These are phyloP conservation scores for Helobdella robusta DNA, from an alignment of 2,888 invertebrate species.

Conservation along the genomic window DNA sequence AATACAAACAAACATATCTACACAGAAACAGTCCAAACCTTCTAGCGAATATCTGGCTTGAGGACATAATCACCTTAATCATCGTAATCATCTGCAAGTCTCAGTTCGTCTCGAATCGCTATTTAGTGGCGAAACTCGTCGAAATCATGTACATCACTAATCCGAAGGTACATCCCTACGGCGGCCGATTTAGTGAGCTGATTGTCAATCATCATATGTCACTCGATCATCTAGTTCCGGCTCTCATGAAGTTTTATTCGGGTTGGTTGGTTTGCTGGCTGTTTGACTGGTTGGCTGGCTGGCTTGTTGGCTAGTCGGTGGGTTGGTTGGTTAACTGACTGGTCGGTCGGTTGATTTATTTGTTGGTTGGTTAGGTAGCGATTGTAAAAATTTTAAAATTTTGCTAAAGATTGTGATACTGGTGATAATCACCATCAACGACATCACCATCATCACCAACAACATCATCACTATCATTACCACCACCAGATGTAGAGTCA, in stretches of 20 bases:
- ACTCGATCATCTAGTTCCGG: slow-evolving; percentile 70
- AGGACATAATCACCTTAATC: slow-evolving; percentile 70
- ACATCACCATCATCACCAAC: too few species aligned
- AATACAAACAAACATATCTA: not conserved
- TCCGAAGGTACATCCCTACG: slow-evolving; percentile 52
- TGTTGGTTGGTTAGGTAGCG: not conserved
- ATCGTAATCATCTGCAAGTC: slow-evolving; percentile 80
- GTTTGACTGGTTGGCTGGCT: too few species aligned
- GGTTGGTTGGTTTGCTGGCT: too few species aligned
- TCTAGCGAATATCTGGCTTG: slow-evolving; percentile 38
- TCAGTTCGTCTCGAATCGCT: slow-evolving; percentile 86
- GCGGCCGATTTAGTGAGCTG: slow-evolving; percentile 58
- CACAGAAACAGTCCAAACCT: slow-evolving; percentile 29
- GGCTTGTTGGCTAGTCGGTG: too few species aligned
- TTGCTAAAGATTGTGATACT: not conserved
- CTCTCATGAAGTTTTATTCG: slow-evolving; percentile 94
- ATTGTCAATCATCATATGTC: slow-evolving; percentile 80
- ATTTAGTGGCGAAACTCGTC: slow-evolving; percentile 88
- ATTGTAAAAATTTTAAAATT: too few species aligned
- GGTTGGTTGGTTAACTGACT: too few species aligned
- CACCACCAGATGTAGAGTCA: slow-evolving; percentile 70
- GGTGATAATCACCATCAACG: not conserved
- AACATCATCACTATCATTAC: too few species aligned
- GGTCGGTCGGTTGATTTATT: slow-evolving; percentile 39
- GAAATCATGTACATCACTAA: slow-evolving; percentile 62